These are phyloP conservation scores for Artibeus jamaicensis DNA, from an alignment of 2,797 vertebrate genomes.

Conservation along the genomic window DNA sequence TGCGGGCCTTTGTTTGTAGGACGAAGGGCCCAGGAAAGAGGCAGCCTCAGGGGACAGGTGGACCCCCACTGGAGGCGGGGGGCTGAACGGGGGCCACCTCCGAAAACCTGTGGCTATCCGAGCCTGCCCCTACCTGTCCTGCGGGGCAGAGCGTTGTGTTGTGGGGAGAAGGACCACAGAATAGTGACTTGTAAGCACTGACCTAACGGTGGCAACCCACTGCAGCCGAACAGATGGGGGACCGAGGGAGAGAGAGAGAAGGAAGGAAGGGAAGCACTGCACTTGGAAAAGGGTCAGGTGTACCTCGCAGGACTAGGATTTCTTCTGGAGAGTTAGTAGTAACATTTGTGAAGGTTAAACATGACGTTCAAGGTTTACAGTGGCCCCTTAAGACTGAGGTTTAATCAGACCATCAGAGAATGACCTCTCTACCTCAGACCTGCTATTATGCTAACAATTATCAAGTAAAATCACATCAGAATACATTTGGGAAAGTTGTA, in stretches of 20 bases:
- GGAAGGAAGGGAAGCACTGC: accelerated
- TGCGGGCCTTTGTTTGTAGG: background rate
- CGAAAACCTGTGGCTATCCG: background rate
- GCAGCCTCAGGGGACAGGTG: accelerated
- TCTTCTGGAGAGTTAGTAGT: background rate
- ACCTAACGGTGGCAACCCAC: background rate
- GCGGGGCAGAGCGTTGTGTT: background rate
- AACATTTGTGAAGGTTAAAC: background rate
- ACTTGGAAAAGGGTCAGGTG: background rate
- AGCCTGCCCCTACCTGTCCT: background rate
- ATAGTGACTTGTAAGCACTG: background rate
- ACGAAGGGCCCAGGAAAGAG: background rate
- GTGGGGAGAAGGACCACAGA: background rate
- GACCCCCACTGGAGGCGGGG: background rate
- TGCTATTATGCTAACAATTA: background rate
- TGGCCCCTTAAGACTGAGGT: background rate
- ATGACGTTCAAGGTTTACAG: background rate
- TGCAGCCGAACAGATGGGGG: background rate
- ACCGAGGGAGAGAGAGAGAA: too few relatives aligned
- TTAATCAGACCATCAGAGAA: background rate
- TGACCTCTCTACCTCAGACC: background rate
- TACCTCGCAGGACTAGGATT: background rate
- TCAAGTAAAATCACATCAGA: background rate
- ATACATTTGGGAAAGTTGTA: background rate
- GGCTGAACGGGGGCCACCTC: background rate